A percentile compares a stretch with the other conserved stretches of the same genome.
Evolutionary conservation across 64 coral and sea anemone species (phyloP).

Genomic region (Platygyra sinensis): DNA sequence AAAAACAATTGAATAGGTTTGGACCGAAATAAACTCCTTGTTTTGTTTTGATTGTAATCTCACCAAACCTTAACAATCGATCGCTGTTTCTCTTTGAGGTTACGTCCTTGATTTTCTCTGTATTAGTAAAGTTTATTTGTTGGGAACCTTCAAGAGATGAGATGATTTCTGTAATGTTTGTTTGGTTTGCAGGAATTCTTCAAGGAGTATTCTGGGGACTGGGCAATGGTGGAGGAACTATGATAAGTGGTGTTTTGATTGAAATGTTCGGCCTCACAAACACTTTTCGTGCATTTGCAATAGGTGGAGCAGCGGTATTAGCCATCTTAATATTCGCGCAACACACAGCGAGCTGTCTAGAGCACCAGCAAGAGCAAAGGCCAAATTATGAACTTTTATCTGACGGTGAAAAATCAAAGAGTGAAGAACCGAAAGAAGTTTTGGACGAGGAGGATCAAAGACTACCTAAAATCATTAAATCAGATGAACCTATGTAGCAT

Average conservation of each 20-base stretch:
- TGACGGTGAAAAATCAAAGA: not conserved
- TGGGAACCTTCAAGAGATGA: not conserved
- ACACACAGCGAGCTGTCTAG: not conserved
- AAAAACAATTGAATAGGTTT: no score
- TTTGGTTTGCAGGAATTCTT: constrained; percentile 70
- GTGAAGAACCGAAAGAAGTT: not conserved
- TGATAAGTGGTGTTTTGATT: constrained; percentile 75
- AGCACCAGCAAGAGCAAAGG: not conserved
- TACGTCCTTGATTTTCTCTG: no score
- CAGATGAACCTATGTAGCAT: no score
- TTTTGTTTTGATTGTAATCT: no score
- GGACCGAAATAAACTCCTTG: no score
- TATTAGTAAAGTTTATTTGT: no score
- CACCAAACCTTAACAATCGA: no score
- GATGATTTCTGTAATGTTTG: not conserved
- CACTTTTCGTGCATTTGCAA: constrained; percentile 74
- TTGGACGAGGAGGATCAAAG: not conserved
- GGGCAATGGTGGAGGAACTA: constrained; percentile 90
- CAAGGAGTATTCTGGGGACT: constrained; percentile 95
- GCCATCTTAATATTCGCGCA: constrained; percentile 36
- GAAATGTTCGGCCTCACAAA: constrained; percentile 53
- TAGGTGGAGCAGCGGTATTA: constrained; percentile 31
- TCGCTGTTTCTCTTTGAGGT: no score
- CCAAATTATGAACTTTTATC: not conserved
- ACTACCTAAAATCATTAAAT: not conserved